These are phyloP conservation scores for Oryzias javanicus DNA, from an alignment of 2,113 vertebrate species.

Conservation along the genomic window DNA sequence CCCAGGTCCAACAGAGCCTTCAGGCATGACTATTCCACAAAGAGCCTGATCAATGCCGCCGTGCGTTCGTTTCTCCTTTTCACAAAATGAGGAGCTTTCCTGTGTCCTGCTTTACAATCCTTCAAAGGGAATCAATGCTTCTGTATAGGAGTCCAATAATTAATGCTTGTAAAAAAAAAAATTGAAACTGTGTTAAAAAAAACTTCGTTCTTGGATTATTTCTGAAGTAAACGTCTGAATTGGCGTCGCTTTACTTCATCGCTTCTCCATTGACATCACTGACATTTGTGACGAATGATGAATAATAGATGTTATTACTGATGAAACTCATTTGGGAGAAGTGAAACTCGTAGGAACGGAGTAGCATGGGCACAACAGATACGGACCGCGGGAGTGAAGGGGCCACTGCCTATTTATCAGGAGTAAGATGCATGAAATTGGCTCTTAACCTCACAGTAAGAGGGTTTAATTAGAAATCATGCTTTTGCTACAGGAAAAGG, in stretches of 20 bases:
- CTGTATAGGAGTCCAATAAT: constrained; percentile 38
- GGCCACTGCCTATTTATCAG: constrained; percentile 75
- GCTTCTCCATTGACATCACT: constrained; percentile 37
- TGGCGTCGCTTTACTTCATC: constrained; percentile 36
- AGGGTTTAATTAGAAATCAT: constrained; percentile 81
- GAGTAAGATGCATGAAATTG: constrained; percentile 82
- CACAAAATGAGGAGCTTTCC: constrained; percentile 46
- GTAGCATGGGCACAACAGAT: constrained; percentile 48
- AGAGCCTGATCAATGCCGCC: constrained; percentile 57
- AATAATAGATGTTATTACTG: constrained; percentile 47
- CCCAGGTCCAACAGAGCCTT: constrained; percentile 61
- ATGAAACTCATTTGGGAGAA: constrained; percentile 38
- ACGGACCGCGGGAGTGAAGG: constrained; percentile 47
- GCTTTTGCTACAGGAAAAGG: constrained; percentile 61
- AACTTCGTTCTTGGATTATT: constrained; percentile 27
- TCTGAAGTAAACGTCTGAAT: constrained; percentile 25
- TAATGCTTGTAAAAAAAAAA: constrained; percentile 29
- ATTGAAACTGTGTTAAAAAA: constrained; percentile 7
- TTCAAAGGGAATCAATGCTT: constrained; percentile 50
- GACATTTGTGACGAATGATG: constrained; percentile 30
- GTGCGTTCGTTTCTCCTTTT: constrained; percentile 33
- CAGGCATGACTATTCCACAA: constrained; percentile 62
- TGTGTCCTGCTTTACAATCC: constrained; percentile 51
- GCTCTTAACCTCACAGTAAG: constrained; percentile 80
- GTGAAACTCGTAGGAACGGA: constrained; percentile 25